Evolutionary conservation across 2,888 invertebrate genomes (phyloP), one percentile per base, ranked within the genome.

Genomic region (Phalera bucephala): DNA sequence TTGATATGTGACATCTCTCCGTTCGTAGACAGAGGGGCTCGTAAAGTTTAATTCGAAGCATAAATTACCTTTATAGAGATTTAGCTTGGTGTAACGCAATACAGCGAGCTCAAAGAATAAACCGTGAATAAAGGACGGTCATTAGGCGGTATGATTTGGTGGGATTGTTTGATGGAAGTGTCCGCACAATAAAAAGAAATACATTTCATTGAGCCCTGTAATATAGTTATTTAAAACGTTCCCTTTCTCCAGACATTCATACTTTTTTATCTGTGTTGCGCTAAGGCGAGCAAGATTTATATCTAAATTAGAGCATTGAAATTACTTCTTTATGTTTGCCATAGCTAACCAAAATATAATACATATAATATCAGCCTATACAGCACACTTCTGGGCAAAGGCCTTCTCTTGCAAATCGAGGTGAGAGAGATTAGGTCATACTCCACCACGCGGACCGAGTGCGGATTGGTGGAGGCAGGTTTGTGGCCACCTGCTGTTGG

Each of bases 31-130:
- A 66, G 70, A 72, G 75, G 66, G 81, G 68, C 78, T 80, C 74
- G 76, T 75, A 78, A 78, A 80, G 42, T 75, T 81, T 78, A 82
- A 83, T 83, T 78, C 71, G 72, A 73, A 56, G 69, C 72, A 82
- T 84, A 82, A 76, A 82, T 82, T 76, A 81, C 74, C 65, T 63
- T 67, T 64, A 70, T 64, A 56, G 64, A 78, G 76, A 75, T 77
- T 75, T 74, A 80, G 69, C 66, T 68, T 68, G 64, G 45, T 71
- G 77, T 73, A 80, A 79, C 70, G 74, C 70, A 74, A 80, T 75
- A 75, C 64, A 53, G 35, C 41, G 55, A 17, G 39, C 56, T 63
- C 64, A 59, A 68, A 78, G 65, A 74, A 69, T 69, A 62, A 47
- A 59, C 51, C 46, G 57, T 67, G 73, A 61, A 81, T 80, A 76